Base-by-base conservation (phyloP, 2,113 vertebrate species). In the Solea senegalensis region DNA sequence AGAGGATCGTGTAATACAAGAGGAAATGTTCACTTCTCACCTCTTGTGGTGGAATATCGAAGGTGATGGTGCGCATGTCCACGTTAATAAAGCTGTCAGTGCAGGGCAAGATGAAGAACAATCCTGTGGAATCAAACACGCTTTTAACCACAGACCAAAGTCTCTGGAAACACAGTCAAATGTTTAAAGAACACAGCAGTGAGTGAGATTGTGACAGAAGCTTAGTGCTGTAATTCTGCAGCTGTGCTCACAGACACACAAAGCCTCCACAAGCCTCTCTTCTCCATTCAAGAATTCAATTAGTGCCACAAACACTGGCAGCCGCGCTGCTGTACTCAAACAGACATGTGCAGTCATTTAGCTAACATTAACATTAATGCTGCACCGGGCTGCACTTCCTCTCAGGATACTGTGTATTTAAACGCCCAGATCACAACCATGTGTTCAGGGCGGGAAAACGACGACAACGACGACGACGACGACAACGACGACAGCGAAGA, bases 1-100 rank as follows among this genome's bases (percentile, higher is more conserved):
- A 2, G 34, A 34, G 28, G 28, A 34, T 34, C 28, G 28, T 45
- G 44, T 12, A 48, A 11, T 12, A 10, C 12, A 13, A 13, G 12
- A 48, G 65, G 10, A 59, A 15, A 55, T n/a, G 54, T 49, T 72
- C 7, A 3, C 15, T 59, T 70, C 87, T 77, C 88, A 98, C 98
- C 95, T 99, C 97, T 78, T 99, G 97, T 2, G 98, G 97, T 8
- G 97, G 97, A 69, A 98, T 98, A 75, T 99, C 96, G 5, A 99
- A 98, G 14, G 95, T 96, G 81, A 98, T 94, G 41, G 97, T 99
- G 70, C 97, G 95, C 96, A 98, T 97, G 91, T 99, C 98, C 90
- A 99, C 97, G 49, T 97, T 99, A 85, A 98, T 96, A 72, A 98
- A 95, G 90, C 87, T 97, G 94, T 99, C 98, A 0, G 97, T 98